Percentiles rank a stretch among this genome's conserved stretches.
phyloP scores from a whole-genome alignment of 2,888 invertebrate genomes.

The Dryomyza anilis region DNA sequence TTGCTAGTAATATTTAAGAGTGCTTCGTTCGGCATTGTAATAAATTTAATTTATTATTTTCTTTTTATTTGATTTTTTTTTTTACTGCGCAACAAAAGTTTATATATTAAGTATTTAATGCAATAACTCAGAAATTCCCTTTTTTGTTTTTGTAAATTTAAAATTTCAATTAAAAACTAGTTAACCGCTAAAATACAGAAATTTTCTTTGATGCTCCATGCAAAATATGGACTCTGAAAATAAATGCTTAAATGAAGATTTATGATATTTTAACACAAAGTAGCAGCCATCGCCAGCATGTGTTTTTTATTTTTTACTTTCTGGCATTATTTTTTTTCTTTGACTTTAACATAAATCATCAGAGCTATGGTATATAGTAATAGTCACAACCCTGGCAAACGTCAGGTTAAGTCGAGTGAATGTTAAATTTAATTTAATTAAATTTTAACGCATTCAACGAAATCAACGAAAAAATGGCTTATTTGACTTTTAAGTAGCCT shows the following conservation, averaged over 20 bases:
- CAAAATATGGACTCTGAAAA: neutral
- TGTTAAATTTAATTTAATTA: constrained; percentile 23
- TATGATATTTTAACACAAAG: neutral
- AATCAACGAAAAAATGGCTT: too few species aligned
- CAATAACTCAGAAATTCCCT: neutral
- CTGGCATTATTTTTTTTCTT: too few species aligned
- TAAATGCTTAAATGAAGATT: constrained; percentile 4
- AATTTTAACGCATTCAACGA: constrained; percentile 17
- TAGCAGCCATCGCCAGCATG: neutral
- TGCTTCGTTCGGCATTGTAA: too few species aligned
- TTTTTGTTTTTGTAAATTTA: neutral
- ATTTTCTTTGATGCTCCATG: neutral
- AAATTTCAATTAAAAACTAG: constrained; percentile 7
- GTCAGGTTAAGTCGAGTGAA: neutral
- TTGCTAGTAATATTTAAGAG: neutral
- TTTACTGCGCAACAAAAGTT: too few species aligned
- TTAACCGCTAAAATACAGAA: neutral
- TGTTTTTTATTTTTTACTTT: too few species aligned
- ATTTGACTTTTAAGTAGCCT: too few species aligned
- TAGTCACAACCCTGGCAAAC: too few species aligned
- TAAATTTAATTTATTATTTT: neutral
- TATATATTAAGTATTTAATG: too few species aligned
- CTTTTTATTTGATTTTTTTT: neutral
- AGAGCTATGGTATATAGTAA: too few species aligned
- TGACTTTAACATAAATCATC: constrained; percentile 23